Conservation (phyloP, 92 coral and sea anemone genomes). For the Meandrina meandrites region DNA sequence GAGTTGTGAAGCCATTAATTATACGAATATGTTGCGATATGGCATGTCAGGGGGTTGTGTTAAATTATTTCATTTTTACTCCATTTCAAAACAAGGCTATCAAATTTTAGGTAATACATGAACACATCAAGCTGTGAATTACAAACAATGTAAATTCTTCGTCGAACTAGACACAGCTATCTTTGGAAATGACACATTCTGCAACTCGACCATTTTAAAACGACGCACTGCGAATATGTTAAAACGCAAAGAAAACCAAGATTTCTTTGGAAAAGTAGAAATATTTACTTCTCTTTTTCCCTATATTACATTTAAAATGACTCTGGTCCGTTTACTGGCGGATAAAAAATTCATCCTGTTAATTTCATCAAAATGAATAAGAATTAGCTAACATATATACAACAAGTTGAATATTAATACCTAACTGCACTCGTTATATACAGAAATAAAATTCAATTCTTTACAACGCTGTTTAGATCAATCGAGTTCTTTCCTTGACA, state of each 20-base stretch:
- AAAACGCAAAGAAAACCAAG: neutral
- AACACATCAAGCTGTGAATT: neutral
- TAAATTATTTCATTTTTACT: too few species aligned
- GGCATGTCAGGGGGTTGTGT: neutral
- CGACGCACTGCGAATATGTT: neutral
- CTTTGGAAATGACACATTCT: constrained; percentile 20
- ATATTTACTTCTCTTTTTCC: constrained; percentile 6
- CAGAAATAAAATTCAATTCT: constrained; percentile 29
- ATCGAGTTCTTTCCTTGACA: constrained; percentile 6
- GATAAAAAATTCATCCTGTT: constrained; percentile 18
- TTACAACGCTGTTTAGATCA: constrained; percentile 7
- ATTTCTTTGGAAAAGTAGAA: constrained; percentile 28
- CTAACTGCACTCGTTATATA: constrained; percentile 22
- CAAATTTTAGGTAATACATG: constrained; percentile 3
- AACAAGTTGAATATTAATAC: constrained; percentile 25
- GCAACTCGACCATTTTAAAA: neutral
- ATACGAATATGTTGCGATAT: neutral
- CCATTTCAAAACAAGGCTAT: neutral
- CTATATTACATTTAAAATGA: neutral
- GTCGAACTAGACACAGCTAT: constrained; percentile 15
- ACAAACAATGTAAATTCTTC: constrained; percentile 11
- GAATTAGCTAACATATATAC: constrained; percentile 24
- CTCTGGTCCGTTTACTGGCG: constrained; percentile 1
- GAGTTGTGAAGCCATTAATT: too few species aligned
- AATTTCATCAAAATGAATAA: constrained; percentile 6